Evolutionary conservation across 1,140 invertebrate species (phyloP), one percentile per base, ranked within the genome.

Genomic region (Cydia amplana): DNA sequence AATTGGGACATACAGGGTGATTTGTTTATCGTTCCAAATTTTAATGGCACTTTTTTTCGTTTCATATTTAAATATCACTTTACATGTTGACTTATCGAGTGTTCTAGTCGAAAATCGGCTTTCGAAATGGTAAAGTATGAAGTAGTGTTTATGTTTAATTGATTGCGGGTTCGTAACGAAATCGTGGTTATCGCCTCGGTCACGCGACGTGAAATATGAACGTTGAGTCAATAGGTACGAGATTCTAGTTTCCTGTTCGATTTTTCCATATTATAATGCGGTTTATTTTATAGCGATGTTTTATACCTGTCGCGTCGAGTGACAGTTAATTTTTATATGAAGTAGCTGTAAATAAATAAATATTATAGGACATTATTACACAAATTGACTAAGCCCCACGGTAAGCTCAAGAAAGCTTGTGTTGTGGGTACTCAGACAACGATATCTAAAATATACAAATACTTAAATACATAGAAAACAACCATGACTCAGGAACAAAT

Each of bases 181-280:
- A 80, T 80, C 70, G 75, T 51, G 55, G 75, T 77, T 77, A 79
- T 79, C 75, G 76, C 65, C 74, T 25, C 73, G 75, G 80, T 75
- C 79, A 82, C 82, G 82, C 80, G 76, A 81, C 55, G 75, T 70
- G 65, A 73, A 73, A 46, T 73, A 49, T 51, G 72, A 51, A 28
- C 43, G 73, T 74, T 74, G 64, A 75, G 77, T 77, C 76, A 75
- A 76, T 76, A 79, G 49, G 23, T 76, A 80, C 36, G 76, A 79
- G 64, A 79, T 83, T 78, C 55, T 77, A 49, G 74, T 74, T 79
- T 78, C 36, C 73, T 36, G 65, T 70, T 60, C 7, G 7, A 9
- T 60, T 23, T 60, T 18, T 36, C 32, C n/a, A 10, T 60, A n/a
- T 23, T 1, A 60, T n/a, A 20, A 23, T n/a, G 55, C 55, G 55